Conservation (phyloP, 2,797 vertebrate species). For the Anisognathus igniventris region DNA sequence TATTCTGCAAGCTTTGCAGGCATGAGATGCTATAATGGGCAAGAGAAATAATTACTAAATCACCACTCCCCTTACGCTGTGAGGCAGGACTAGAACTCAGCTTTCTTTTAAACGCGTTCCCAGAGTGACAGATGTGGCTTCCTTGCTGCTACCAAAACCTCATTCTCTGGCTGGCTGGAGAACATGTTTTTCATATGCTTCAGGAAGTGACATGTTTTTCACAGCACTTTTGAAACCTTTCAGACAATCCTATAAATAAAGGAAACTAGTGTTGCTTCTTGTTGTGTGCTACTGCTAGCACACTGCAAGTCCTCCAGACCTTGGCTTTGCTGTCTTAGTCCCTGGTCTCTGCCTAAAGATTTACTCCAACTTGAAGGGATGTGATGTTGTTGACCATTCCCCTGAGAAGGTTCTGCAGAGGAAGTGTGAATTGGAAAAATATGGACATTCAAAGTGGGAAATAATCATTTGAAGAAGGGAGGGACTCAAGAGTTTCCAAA, state of each 20-base stretch:
- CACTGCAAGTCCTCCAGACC: background rate
- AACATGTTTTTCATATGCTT: background rate
- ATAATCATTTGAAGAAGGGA: background rate
- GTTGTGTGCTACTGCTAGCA: background rate
- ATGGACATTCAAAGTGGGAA: background rate
- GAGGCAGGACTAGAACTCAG: background rate
- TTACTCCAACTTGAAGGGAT: background rate
- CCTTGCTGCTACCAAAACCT: background rate
- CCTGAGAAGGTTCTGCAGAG: background rate
- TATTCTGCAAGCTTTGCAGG: background rate
- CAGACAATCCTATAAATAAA: background rate
- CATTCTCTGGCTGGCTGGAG: background rate
- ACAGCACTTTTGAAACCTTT: background rate
- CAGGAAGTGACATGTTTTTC: background rate
- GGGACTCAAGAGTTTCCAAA: background rate
- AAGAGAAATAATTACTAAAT: constrained; percentile 26
- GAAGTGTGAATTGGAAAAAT: background rate
- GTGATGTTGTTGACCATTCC: background rate
- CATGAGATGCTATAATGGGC: background rate
- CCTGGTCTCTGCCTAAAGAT: background rate
- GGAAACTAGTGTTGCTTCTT: background rate
- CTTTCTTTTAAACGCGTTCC: background rate
- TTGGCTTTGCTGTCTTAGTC: background rate
- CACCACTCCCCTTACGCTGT: background rate
- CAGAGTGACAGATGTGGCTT: background rate